These are phyloP conservation scores for Caradrina clavipalpis DNA, from an alignment of 2,888 invertebrate species.

Conservation along the genomic window DNA sequence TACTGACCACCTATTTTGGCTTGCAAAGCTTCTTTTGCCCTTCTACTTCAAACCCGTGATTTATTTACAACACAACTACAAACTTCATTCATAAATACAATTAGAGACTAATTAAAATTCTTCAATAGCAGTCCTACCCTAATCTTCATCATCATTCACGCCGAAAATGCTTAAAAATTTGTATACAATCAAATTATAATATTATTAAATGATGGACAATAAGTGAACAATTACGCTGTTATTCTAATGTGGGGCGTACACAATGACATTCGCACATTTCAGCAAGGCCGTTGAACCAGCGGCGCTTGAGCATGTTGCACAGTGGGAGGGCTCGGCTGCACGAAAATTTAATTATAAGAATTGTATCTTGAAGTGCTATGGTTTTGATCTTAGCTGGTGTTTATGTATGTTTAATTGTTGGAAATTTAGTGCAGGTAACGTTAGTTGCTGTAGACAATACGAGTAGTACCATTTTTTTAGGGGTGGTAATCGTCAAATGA, in stretches of 20 bases:
- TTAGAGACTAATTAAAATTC: not conserved
- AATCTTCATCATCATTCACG: not conserved
- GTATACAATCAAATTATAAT: constrained; percentile 22
- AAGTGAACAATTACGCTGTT: constrained; percentile 69
- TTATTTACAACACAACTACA: no score
- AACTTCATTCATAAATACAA: not conserved
- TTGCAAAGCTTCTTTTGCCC: not conserved
- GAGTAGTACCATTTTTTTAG: no score
- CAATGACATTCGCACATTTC: constrained; percentile 82
- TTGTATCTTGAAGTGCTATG: constrained; percentile 41
- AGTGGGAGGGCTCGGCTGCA: constrained; percentile 61
- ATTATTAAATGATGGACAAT: constrained; percentile 37
- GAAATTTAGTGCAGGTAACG: not conserved
- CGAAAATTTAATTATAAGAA: constrained; percentile 65
- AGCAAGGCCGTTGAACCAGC: constrained; percentile 76
- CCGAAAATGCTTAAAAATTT: not conserved
- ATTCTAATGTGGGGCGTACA: constrained; percentile 69
- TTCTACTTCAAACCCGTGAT: no score
- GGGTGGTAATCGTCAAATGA: no score
- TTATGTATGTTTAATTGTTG: constrained; percentile 7
- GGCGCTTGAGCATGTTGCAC: constrained; percentile 55
- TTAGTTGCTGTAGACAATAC: not conserved
- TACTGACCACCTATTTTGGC: not conserved
- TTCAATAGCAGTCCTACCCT: not conserved
- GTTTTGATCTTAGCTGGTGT: constrained; percentile 17